Evolutionary conservation across 2,888 invertebrate genomes (phyloP).

Genomic region (Mongoloraphidia duomilia): DNA sequence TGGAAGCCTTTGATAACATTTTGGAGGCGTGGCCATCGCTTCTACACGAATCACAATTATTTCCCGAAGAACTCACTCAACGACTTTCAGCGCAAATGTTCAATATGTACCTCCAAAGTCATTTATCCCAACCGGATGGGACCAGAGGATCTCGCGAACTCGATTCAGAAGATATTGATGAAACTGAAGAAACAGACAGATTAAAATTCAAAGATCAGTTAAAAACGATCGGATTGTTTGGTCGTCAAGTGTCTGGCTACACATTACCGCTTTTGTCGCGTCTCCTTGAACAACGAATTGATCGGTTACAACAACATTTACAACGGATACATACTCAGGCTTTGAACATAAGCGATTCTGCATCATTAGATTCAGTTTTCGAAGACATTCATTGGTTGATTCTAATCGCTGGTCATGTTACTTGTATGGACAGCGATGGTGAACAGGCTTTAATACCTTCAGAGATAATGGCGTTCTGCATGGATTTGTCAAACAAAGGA

Average conservation of each 20-base stretch:
- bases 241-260: constrained; percentile 46
- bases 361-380: constrained; percentile 45
- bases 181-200: constrained; percentile 49
- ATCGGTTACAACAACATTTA: constrained; percentile 23
- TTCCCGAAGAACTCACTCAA: constrained; percentile 27
- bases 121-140: constrained; percentile 72
- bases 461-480: constrained; percentile 46
- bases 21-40: constrained; percentile 52
- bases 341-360: constrained; percentile 25
- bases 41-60: constrained; percentile 29
- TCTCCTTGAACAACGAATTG: constrained; percentile 26
- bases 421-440: constrained; percentile 51
- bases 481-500: constrained; percentile 30
- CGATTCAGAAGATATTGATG: constrained; percentile 41
- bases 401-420: constrained; percentile 55
- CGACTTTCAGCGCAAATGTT: constrained; percentile 44
- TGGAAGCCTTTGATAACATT: constrained; percentile 54
- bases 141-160: constrained; percentile 32
- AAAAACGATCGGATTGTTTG: constrained; percentile 54
- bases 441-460: constrained; percentile 51
- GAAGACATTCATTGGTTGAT: constrained; percentile 87
- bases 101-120: constrained; percentile 63
- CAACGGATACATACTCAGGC: constrained; percentile 26
- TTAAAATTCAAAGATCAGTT: constrained; percentile 55
- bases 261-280: constrained; percentile 35